Percentiles rank a stretch among this genome's conserved stretches.
These are phyloP conservation scores for Clivina fossor DNA, from an alignment of 2,888 invertebrate genomes.

Conservation along the genomic window DNA sequence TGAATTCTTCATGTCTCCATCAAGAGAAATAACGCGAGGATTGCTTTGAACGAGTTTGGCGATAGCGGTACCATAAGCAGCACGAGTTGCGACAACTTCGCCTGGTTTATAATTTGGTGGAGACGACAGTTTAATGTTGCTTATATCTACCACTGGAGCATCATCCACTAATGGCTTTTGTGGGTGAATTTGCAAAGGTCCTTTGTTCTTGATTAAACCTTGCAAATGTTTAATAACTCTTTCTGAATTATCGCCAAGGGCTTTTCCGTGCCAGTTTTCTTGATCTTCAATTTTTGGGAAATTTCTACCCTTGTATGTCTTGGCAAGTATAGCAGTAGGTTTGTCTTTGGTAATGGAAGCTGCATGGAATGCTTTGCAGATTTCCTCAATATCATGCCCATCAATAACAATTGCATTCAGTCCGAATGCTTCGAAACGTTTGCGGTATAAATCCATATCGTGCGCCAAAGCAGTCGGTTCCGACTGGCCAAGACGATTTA, in stretches of 20 bases:
- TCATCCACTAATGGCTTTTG: slow-evolving; percentile 65
- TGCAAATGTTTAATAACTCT: slow-evolving; percentile 67
- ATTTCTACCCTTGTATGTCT: slow-evolving; percentile 92
- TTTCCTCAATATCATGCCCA: slow-evolving; percentile 91
- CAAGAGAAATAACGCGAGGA: slow-evolving; percentile 86
- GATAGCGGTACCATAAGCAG: slow-evolving; percentile 93
- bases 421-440: slow-evolving; percentile 87
- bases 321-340: slow-evolving; percentile 92
- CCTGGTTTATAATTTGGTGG: slow-evolving; percentile 82
- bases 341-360: slow-evolving; percentile 72
- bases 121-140: slow-evolving; percentile 69
- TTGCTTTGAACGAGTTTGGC: slow-evolving; percentile 80
- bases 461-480: slow-evolving; percentile 94
- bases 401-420: slow-evolving; percentile 90
- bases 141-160: slow-evolving; percentile 74
- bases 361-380: slow-evolving; percentile 85
- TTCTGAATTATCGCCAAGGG: slow-evolving; percentile 81
- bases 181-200: slow-evolving; percentile 63
- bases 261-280: slow-evolving; percentile 98
- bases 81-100: slow-evolving; percentile 81
- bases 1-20: slow-evolving; percentile 98
- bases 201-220: slow-evolving; percentile 67
- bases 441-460: slow-evolving; percentile 83
- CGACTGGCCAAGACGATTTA: slow-evolving; percentile 97
- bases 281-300: slow-evolving; percentile 89